A percentile compares a stretch with the other conserved stretches of the same genome.
These are phyloP conservation scores for Enteromius argenteus DNA, from an alignment of 2,797 vertebrate species.

Conservation along the genomic window DNA sequence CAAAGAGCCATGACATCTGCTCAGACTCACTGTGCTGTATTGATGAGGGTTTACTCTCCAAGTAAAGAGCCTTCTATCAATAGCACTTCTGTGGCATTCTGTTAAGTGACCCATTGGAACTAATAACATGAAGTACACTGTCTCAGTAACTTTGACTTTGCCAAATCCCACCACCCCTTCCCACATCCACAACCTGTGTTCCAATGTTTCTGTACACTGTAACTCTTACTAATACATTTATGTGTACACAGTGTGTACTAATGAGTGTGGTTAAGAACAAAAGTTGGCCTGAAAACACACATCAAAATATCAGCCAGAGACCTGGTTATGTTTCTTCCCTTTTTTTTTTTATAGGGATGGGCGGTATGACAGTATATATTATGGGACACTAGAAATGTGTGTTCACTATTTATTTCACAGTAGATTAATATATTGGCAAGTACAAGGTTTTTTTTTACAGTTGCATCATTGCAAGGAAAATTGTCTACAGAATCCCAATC, in stretches of 20 bases:
- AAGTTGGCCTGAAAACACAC: conserved; percentile 37
- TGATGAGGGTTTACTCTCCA: conserved; percentile 61
- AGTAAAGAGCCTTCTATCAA: conserved; percentile 64
- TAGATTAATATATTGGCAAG: not conserved
- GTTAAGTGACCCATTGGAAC: conserved; percentile 69
- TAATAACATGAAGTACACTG: conserved; percentile 71
- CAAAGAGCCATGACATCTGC: conserved; percentile 60
- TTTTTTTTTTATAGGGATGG: not conserved
- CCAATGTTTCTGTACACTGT: conserved; percentile 69
- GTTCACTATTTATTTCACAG: not conserved
- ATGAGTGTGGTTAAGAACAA: conserved; percentile 44
- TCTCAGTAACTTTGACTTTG: conserved; percentile 69
- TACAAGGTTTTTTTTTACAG: not conserved
- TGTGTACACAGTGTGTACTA: conserved; percentile 54
- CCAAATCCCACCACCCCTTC: conserved; percentile 70
- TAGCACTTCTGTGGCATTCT: conserved; percentile 64
- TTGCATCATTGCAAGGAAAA: not conserved
- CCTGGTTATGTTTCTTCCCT: conserved; percentile 34
- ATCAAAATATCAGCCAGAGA: not conserved
- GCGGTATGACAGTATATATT: not conserved
- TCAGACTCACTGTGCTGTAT: conserved; percentile 64
- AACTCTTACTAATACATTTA: conserved; percentile 59
- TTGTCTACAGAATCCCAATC: not conserved
- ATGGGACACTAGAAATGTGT: not conserved
- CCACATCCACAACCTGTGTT: conserved; percentile 67